These are phyloP conservation scores for Rhinophrynus dorsalis DNA, from an alignment of 2,797 vertebrate genomes.

Conservation along the genomic window DNA sequence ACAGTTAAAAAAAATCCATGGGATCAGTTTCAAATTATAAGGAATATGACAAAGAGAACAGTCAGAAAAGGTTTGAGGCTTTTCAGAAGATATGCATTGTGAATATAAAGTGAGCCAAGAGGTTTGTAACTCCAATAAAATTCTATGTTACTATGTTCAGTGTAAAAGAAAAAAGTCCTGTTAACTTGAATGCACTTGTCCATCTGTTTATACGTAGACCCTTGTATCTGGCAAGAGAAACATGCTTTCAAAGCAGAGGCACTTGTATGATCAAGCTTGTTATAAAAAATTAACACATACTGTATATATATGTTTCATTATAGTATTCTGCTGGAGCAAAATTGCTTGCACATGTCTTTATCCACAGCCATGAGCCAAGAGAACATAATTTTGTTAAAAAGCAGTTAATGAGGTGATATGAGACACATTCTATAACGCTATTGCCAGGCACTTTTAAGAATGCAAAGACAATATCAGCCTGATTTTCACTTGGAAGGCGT, in stretches of 20 bases:
- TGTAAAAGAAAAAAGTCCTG: neutral
- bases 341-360: constrained; percentile 19
- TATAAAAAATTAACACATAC: constrained; percentile 25
- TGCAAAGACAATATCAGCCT: neutral
- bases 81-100: neutral
- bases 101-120: neutral
- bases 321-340: constrained; percentile 5
- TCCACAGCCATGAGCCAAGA: constrained; percentile 8
- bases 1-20: no score
- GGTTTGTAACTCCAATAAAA: neutral
- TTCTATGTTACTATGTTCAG: neutral
- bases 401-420: constrained; percentile 41
- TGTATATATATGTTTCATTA: constrained; percentile 16
- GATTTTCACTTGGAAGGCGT: constrained; percentile 5
- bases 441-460: constrained; percentile 19
- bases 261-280: constrained; percentile 24
- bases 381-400: constrained; percentile 28
- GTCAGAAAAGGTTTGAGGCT: neutral
- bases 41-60: no score
- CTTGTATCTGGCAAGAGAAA: constrained; percentile 5
- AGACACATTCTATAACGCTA: constrained; percentile 26
- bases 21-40: no score
- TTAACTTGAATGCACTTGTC: constrained; percentile 16
- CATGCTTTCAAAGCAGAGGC: neutral
- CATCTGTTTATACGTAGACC: constrained; percentile 6